Conservation (phyloP, 2,888 invertebrate species). For the Heliconius erato region DNA sequence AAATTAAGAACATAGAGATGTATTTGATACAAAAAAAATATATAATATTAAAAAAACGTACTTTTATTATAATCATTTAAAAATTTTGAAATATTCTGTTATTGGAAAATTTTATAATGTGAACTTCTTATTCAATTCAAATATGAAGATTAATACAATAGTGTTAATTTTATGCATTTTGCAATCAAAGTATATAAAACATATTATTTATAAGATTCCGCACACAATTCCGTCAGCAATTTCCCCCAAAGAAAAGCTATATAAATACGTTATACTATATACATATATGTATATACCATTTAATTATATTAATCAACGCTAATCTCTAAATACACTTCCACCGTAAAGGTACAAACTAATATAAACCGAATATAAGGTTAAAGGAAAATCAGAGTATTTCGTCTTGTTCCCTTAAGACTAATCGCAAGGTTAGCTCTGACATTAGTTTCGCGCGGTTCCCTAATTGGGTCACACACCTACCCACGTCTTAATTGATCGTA, state of each 20-base stretch:
- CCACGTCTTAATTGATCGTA: slow-evolving; percentile 72
- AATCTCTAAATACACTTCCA: slow-evolving; percentile 42
- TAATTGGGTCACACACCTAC: slow-evolving; percentile 78
- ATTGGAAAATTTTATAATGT: no score
- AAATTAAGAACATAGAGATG: background rate
- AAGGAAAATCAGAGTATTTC: slow-evolving; percentile 63
- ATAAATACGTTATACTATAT: background rate
- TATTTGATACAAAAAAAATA: background rate
- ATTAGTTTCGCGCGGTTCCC: slow-evolving; percentile 72
- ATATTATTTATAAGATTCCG: no score
- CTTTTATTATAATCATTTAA: background rate
- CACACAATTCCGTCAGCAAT: no score
- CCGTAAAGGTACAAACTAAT: slow-evolving; percentile 43
- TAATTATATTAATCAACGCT: slow-evolving; percentile 19
- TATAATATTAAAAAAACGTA: background rate
- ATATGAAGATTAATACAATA: background rate
- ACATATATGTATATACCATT: background rate
- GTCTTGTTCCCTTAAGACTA: slow-evolving; percentile 68
- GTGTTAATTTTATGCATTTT: background rate
- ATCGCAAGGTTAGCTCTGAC: slow-evolving; percentile 73
- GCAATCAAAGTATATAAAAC: background rate
- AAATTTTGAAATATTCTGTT: background rate
- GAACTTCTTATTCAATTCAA: background rate
- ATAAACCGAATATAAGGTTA: slow-evolving; percentile 61
- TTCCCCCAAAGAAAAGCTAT: no score